Base-by-base conservation (phyloP, 2,113 vertebrate genomes). In the Naja naja region DNA sequence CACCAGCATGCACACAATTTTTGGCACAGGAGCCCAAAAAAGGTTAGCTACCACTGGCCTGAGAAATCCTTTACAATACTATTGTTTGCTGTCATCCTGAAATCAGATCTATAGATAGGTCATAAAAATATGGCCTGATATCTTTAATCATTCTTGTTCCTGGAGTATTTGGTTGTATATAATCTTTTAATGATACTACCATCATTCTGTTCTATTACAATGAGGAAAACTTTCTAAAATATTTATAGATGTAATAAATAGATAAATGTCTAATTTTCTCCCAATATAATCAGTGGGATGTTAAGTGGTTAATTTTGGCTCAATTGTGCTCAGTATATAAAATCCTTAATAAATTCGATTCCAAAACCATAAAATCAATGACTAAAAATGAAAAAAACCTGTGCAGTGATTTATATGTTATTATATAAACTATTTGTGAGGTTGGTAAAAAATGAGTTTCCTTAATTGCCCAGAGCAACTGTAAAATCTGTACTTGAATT, bases 171-270 rank as follows among this genome's bases (percentile, higher is more conserved):
- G 88, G 23, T 58, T 94, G 45, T 43, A 49, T 87, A 93, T 92
- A 58, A 94, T 39, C 34, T 39, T 92, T 47, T 93, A 22, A 39
- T 20, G 2, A 74, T 22, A 74, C 18, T 39, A 9, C 1, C 16
- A 43, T 3, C 34, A 81, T 81, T 34, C 34, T 43, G 34, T 39
- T 81, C 3, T 81, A 23, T 81, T 81, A 92, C 49, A 85, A 93
- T 16, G 20, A 52, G 43, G 55, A 20, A 87, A 89, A 7, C 56
- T 7, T 92, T 94, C 87, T 16, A 87, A 95, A 87, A 64, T 49
- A 92, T 43, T 95, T 60, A 93, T 85, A 87, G 12, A 58, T 87
- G 30, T 90, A 92, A 89, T 87, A 88, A 93, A 93, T 74, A 10
- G 5, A 14, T 93, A 16, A 2, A 81, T 90, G 14, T 16, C 47